A percentile compares a stretch with the other conserved stretches of the same genome.
Conservation (phyloP, 2,888 invertebrate genomes). For the Galerucella calmariensis region DNA sequence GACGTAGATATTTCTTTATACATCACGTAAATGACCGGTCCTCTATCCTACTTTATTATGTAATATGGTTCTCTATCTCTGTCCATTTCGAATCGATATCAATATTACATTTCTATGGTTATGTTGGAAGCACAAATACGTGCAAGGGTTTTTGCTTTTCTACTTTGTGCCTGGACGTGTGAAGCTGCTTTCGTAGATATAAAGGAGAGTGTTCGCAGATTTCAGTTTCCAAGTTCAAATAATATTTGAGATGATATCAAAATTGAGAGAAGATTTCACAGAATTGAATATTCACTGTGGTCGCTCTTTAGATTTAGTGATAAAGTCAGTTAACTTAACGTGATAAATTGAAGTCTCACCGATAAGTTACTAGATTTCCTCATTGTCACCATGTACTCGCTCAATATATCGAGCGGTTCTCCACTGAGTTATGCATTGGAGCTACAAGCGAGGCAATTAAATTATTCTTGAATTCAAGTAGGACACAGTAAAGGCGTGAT, state of each 20-base stretch:
- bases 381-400: too few species aligned
- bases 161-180: slow-evolving; percentile 32
- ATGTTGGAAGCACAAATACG: slow-evolving; percentile 35
- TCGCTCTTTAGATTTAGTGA: background rate
- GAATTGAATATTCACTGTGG: background rate
- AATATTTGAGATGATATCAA: background rate
- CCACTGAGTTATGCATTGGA: too few species aligned
- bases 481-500: too few species aligned
- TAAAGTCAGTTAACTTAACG: background rate
- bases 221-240: too few species aligned
- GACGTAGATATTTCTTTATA: slow-evolving; percentile 34
- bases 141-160: slow-evolving; percentile 28
- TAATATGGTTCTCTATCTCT: slow-evolving; percentile 35
- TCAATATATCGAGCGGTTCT: too few species aligned
- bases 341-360: too few species aligned
- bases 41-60: slow-evolving; percentile 33
- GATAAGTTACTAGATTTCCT: too few species aligned
- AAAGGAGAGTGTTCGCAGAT: background rate
- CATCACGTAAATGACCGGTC: slow-evolving; percentile 34
- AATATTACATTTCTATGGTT: slow-evolving; percentile 33
- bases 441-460: too few species aligned
- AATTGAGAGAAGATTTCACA: background rate
- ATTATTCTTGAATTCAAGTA: too few species aligned
- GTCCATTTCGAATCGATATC: slow-evolving; percentile 34
- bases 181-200: background rate